These are phyloP conservation scores for Pristionchus pacificus DNA, from an alignment of 1,140 invertebrate genomes.

Conservation along the genomic window DNA sequence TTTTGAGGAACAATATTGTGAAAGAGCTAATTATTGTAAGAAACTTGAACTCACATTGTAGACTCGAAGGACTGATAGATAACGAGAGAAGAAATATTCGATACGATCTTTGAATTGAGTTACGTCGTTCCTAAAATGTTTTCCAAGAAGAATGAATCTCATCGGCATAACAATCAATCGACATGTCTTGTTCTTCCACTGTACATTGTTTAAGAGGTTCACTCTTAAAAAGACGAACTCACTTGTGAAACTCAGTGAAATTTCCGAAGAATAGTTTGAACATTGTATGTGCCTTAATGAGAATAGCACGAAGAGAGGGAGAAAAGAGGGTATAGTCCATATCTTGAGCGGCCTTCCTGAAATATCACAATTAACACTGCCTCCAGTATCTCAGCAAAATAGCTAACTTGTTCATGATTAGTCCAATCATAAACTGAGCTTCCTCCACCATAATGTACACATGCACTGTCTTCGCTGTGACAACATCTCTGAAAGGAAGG, in stretches of 20 bases:
- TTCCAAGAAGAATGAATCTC: not conserved
- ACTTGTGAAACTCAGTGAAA: slow-evolving; percentile 20
- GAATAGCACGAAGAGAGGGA: slow-evolving; percentile 27
- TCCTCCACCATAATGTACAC: slow-evolving; percentile 36
- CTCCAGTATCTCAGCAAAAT: not conserved
- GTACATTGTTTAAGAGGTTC: no score
- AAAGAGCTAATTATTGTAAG: no score
- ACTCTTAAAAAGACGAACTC: slow-evolving; percentile 7
- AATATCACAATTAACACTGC: slow-evolving; percentile 1
- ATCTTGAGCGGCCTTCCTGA: slow-evolving; percentile 20
- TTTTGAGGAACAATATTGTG: no score
- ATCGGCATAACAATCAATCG: no score
- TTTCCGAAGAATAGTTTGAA: slow-evolving; percentile 40
- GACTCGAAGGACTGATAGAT: slow-evolving; percentile 15
- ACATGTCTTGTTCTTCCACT: no score
- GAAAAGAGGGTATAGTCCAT: slow-evolving; percentile 29
- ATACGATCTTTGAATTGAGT: slow-evolving; percentile 32
- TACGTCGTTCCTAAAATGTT: slow-evolving; percentile 9
- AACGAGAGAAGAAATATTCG: slow-evolving; percentile 35
- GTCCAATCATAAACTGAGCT: slow-evolving; percentile 31
- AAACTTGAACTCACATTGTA: not conserved
- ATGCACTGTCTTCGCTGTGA: slow-evolving; percentile 30
- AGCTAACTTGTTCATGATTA: slow-evolving; percentile 21
- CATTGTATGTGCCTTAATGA: slow-evolving; percentile 33
- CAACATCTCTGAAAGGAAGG: slow-evolving; percentile 25